Evolutionary conservation across 2,888 invertebrate genomes (phyloP).

Genomic region (Antheraea yamamai): DNA sequence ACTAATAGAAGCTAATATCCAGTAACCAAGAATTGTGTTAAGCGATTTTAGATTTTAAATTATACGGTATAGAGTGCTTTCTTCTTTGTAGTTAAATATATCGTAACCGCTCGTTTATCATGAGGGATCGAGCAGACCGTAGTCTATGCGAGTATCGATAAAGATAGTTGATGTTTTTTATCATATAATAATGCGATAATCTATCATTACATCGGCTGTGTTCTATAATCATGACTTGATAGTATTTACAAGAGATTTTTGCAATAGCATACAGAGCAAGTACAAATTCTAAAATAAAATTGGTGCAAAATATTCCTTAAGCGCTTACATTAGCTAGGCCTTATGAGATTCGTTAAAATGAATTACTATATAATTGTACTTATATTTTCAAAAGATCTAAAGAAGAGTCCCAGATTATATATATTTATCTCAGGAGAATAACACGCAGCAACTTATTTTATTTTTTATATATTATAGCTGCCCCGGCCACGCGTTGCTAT

Average conservation of each 20-base stretch:
- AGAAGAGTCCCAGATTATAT: too few relatives aligned
- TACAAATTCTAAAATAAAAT: background rate
- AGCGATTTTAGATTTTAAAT: conserved; percentile 1
- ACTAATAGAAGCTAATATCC: conserved; percentile 15
- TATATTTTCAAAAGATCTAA: too few relatives aligned
- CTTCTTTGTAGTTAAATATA: background rate
- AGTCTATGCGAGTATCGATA: conserved; percentile 50
- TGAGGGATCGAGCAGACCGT: conserved; percentile 53
- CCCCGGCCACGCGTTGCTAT: too few relatives aligned
- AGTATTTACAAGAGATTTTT: background rate
- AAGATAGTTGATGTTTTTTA: conserved; percentile 52
- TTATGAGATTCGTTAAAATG: too few relatives aligned
- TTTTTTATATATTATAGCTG: too few relatives aligned
- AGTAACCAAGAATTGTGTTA: background rate
- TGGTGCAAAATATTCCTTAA: too few relatives aligned
- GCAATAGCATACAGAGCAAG: background rate
- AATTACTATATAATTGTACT: too few relatives aligned
- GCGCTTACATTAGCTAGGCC: too few relatives aligned
- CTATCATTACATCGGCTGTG: conserved; percentile 8
- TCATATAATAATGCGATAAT: conserved; percentile 22
- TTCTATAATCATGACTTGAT: conserved; percentile 7
- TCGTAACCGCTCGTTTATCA: conserved; percentile 57
- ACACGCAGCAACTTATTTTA: too few relatives aligned
- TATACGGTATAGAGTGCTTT: background rate
- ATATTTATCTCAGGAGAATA: too few relatives aligned